Evolutionary conservation across 2,797 vertebrate genomes (phyloP).

Genomic region (Natrix natrix): DNA sequence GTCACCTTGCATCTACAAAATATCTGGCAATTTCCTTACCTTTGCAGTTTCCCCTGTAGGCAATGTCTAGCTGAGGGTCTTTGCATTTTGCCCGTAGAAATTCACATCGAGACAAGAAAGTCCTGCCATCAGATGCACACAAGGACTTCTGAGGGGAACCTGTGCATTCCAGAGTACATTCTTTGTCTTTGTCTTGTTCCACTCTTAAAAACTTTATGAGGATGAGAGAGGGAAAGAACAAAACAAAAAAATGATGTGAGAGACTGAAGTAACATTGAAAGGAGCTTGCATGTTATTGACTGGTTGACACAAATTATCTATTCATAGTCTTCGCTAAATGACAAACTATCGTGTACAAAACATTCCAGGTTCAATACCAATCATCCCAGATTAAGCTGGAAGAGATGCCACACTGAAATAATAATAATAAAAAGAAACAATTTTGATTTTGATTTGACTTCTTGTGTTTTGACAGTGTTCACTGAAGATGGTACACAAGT

Average conservation of each 20-base stretch:
- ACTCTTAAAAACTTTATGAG: conserved; percentile 86
- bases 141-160: conserved; percentile 84
- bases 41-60: conserved; percentile 88
- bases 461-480: neutral
- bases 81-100: conserved; percentile 96
- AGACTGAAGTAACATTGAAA: conserved; percentile 14
- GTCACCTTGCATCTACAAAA: neutral
- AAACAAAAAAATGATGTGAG: neutral
- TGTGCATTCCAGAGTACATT: conserved; percentile 89
- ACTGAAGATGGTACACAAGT: neutral
- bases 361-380: neutral
- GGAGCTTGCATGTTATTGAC: neutral
- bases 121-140: conserved; percentile 93
- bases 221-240: neutral
- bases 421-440: neutral
- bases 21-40: conserved; percentile 74
- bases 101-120: conserved; percentile 93
- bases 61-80: conserved; percentile 92
- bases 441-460: neutral
- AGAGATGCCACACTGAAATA: neutral
- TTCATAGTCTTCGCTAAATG: neutral
- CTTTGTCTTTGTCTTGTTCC: conserved; percentile 89
- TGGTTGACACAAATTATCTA: neutral
- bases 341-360: neutral
- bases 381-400: neutral